phyloP scores from a whole-genome alignment of 2,888 invertebrate species.

The Monochamus alternatus region DNA sequence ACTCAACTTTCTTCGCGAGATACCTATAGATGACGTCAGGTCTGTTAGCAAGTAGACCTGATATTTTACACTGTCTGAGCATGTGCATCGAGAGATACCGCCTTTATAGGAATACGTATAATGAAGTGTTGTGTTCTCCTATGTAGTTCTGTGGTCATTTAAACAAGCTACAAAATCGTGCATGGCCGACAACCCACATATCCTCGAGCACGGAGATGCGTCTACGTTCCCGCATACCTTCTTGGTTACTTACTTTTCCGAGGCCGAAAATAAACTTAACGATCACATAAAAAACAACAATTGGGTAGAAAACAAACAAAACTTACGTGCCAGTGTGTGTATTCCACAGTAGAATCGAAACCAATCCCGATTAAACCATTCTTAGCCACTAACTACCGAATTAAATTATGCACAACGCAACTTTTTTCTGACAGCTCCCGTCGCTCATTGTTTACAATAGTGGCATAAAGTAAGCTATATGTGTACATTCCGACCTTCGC shows the following conservation, averaged over 20 bases:
- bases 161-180: no score
- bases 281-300: background rate
- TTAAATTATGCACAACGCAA: conserved; percentile 1
- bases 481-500: conserved; percentile 22
- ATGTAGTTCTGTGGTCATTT: no score
- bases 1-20: no score
- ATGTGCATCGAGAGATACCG: no score
- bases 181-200: no score
- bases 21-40: no score
- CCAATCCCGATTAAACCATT: background rate
- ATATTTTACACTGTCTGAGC: no score
- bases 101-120: no score
- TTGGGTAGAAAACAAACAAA: conserved; percentile 11
- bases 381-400: background rate
- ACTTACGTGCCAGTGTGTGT: conserved; percentile 11
- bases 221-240: no score
- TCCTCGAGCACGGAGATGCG: no score
- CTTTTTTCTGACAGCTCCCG: conserved; percentile 8
- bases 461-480: conserved; percentile 15
- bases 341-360: background rate
- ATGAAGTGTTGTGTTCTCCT: no score
- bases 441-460: conserved; percentile 23
- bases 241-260: background rate
- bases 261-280: background rate
- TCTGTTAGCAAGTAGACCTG: no score